These are phyloP conservation scores for Paramormyrops kingsleyae DNA, from an alignment of 2,113 vertebrate genomes.

Conservation along the genomic window DNA sequence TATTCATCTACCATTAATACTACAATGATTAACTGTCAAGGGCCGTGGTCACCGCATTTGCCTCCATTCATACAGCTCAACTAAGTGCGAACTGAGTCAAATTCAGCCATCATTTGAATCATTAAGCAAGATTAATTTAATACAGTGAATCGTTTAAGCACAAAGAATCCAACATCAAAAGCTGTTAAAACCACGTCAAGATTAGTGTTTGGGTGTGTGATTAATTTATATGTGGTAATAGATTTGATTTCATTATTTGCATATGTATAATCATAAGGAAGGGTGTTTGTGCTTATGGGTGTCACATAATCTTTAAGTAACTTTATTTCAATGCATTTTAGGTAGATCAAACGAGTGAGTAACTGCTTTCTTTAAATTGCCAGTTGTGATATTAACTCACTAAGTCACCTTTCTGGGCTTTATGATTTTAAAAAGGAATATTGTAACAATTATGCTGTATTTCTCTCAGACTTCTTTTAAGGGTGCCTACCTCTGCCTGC, in stretches of 20 bases:
- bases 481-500: background rate
- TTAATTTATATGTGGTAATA: background rate
- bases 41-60: background rate
- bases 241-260: background rate
- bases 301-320: background rate
- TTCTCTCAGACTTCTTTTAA: background rate
- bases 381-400: background rate
- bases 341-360: background rate
- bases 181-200: background rate
- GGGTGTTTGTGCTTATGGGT: background rate
- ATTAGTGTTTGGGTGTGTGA: background rate
- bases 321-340: background rate
- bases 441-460: background rate
- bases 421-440: background rate
- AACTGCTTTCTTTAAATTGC: background rate
- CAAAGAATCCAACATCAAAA: background rate
- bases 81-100: background rate
- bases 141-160: background rate
- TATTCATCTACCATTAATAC: background rate
- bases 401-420: background rate
- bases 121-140: background rate
- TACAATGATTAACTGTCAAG: background rate
- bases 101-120: background rate
- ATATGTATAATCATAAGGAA: background rate
- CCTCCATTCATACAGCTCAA: background rate